Conservation (phyloP, 1,140 invertebrate species). For the Penaeus vannamei region DNA sequence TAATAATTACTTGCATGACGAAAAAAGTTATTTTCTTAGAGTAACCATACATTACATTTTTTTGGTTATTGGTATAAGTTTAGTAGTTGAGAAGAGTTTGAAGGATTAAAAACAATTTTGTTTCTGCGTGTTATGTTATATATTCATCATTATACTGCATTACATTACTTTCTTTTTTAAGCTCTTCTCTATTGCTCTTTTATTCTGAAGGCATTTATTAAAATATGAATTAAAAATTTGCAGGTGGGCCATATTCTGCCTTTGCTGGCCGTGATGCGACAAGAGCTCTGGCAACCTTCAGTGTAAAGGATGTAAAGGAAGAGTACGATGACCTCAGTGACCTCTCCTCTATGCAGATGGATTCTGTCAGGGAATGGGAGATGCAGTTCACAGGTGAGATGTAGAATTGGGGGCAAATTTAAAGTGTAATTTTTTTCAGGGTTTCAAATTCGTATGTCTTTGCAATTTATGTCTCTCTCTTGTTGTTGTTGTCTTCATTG, state of each 20-base stretch:
- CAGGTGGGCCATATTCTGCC: conserved; percentile 92
- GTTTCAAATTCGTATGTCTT: not conserved
- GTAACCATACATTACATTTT: no score
- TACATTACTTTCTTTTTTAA: no score
- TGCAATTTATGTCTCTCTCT: not conserved
- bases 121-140: no score
- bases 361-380: conserved; percentile 87
- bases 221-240: not conserved
- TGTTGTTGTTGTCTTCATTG: not conserved
- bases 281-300: conserved; percentile 93
- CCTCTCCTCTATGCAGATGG: conserved; percentile 82
- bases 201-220: no score
- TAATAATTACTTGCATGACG: no score
- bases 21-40: no score
- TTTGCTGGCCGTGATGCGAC: conserved; percentile 98
- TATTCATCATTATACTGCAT: no score
- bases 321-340: conserved; percentile 97
- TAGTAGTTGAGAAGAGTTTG: no score
- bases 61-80: no score
- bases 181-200: no score
- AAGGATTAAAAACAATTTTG: no score
- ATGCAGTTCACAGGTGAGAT: conserved; percentile 93
- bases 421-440: conserved; percentile 34
- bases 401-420: not conserved
- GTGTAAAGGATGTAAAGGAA: conserved; percentile 85